Evolutionary conservation across 2,888 invertebrate species (phyloP), one percentile per base, ranked within the genome.

Genomic region (Apodemia zela): DNA sequence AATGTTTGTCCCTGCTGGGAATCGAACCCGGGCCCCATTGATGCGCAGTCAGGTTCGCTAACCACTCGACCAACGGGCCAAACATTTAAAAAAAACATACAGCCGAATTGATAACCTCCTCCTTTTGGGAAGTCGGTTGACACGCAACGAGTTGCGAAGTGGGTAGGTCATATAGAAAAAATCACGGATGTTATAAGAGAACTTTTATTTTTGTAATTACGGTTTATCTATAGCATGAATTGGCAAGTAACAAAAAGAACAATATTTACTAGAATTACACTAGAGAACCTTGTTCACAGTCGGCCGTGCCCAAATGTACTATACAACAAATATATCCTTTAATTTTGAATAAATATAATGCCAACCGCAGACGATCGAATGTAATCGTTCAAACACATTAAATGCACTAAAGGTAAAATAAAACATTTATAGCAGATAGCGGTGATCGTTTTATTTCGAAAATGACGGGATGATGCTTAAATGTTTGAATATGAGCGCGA

Each of bases 151-250:
- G 15, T 47, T 11, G 61, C 35, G 63, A n/a, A 11, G 47, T 49
- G 11, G 3, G 15, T n/a, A 17, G 21, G 49, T 13, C 11, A 25
- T 38, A 62, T 15, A 57, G 21, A 62, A 62, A 59, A 45, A 47
- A 47, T 17, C 33, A 29, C 13, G 47, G 18, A 89, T 91, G 86
- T 91, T 89, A 89, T 89, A 90, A 89, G 89, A 90, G 90, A 91
- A 90, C 83, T 91, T 62, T 91, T 90, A 91, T 91, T 91, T 82
- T 89, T 85, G 80, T 89, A 90, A 88, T 89, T 89, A 90, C 82
- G 79, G 88, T 89, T 89, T 89, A 89, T 83, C 88, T 90, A 90
- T 90, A 91, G 91, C 91, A 87, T 89, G 85, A 91, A 89, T 84
- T 88, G 89, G 89, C 90, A 88, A 87, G 75, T 87, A 90, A 91